Base-by-base conservation (phyloP, 1,140 invertebrate species). In the Diploscapter pachys region DNA sequence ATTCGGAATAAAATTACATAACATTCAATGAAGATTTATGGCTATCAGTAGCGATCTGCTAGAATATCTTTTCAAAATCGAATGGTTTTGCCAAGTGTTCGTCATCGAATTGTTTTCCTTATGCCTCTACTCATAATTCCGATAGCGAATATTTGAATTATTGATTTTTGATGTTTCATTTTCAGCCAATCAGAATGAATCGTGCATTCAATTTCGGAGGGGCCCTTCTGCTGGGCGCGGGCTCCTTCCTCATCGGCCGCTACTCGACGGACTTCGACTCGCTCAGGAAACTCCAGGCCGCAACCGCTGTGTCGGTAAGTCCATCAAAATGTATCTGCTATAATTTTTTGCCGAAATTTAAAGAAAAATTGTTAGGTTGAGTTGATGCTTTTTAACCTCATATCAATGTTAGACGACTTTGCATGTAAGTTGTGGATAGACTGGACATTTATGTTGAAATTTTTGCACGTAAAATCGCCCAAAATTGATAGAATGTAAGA, bases 201-300 rank as follows among this genome's bases (percentile, higher is more conserved):
- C 13, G 69, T 56, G 31, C 59, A 4, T 13, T n/a, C 5, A 76
- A 75, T 48, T 4, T 54, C 8, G 72, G 74, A 5, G 56, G 57
- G 4, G 5, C 77, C 3, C 72, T 63, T 9, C 57, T 9, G 9
- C 5, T 76, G 57, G 74, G 72, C 11, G 61, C 49, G 4, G 75
- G 75, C 2, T 65, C 75, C 4, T 76, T 76, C 74, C 50, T 77
- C 9, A 48, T 76, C 13, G 75, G 75, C 13, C 75, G 61, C 57
- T 31, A 75, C 9, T 76, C 55, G 6, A 75, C 6, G 6, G 73
- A 75, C 54, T 75, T 52, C 53, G 66, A 49, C 56, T 52, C 52
- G 6, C 61, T 72, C 4, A 71, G 49, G 9, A 68, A 13, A 69
- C n/a, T 56, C 11, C 55, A 67, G 31, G 61, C 71, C 49, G 71